phyloP scores from a whole-genome alignment of 2,888 invertebrate species.

The Polydrusus tereticollis region DNA sequence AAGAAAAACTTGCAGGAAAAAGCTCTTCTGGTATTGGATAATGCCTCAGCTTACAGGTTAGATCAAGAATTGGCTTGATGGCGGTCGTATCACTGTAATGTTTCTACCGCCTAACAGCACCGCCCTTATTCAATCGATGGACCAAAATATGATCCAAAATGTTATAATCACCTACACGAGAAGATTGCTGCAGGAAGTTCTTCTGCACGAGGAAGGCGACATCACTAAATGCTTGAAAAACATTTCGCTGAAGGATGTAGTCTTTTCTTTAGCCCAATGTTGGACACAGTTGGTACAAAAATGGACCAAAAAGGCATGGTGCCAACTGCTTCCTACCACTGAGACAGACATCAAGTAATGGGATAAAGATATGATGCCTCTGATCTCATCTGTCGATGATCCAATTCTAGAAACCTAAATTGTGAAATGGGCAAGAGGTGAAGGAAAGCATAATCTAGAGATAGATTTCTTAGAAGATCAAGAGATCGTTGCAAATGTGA shows the following conservation, averaged over 20 bases:
- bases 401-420: slow-evolving; percentile 5
- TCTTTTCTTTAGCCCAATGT: slow-evolving; percentile 26
- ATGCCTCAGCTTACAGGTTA: slow-evolving; percentile 30
- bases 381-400: background rate
- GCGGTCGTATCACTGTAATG: slow-evolving; percentile 4
- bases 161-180: slow-evolving; percentile 28
- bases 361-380: no score
- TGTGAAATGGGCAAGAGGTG: slow-evolving; percentile 27
- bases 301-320: background rate
- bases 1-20: slow-evolving; percentile 26
- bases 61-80: slow-evolving; percentile 12
- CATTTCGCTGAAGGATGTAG: slow-evolving; percentile 25
- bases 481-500: slow-evolving; percentile 11
- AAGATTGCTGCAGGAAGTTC: slow-evolving; percentile 12
- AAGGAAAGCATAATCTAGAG: slow-evolving; percentile 8
- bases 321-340: slow-evolving; percentile 7
- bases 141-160: slow-evolving; percentile 38
- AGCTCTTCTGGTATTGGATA: slow-evolving; percentile 41
- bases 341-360: background rate
- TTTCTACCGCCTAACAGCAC: slow-evolving; percentile 10
- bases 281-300: slow-evolving; percentile 12
- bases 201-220: slow-evolving; percentile 10
- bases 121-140: slow-evolving; percentile 34
- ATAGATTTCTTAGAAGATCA: slow-evolving; percentile 22
- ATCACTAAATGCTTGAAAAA: slow-evolving; percentile 21